Percentiles rank a stretch among this genome's conserved stretches.
phyloP scores from a whole-genome alignment of 2,888 invertebrate genomes.

The Andrena minutula region DNA sequence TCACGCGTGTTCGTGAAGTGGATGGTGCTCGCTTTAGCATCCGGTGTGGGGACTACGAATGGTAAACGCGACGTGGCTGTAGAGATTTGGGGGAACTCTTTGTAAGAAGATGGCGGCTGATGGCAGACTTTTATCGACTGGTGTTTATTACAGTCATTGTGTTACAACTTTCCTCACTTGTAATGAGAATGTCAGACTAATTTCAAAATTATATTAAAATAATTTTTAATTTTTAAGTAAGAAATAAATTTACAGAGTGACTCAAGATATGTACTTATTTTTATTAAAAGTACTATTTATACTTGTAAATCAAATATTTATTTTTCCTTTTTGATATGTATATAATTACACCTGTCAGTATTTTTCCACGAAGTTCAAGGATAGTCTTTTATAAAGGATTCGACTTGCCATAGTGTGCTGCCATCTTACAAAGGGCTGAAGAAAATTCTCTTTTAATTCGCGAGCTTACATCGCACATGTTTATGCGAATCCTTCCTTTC shows the following conservation, averaged over 20 bases:
- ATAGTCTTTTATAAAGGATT: background rate
- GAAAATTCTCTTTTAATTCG: background rate
- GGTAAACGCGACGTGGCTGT: conserved; percentile 1
- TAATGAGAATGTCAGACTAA: no score
- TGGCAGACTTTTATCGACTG: background rate
- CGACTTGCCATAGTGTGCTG: background rate
- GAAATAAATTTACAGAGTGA: no score
- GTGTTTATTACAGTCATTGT: background rate
- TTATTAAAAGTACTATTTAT: no score
- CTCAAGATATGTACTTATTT: no score
- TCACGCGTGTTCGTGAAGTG: background rate
- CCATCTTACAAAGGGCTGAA: conserved; percentile 20
- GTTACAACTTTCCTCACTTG: background rate
- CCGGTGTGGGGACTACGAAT: conserved; percentile 30
- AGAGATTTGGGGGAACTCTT: background rate
- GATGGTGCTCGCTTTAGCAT: conserved; percentile 19
- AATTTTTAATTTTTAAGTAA: no score
- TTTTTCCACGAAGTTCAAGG: background rate
- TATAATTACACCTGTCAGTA: background rate
- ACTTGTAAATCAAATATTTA: background rate
- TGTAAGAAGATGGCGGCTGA: background rate
- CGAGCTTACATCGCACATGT: background rate
- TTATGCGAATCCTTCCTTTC: background rate
- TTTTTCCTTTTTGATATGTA: background rate
- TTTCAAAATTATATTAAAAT: no score